A percentile compares a stretch with the other conserved stretches of the same genome.
Evolutionary conservation across 1,140 invertebrate genomes (phyloP).

Genomic region (Polypedilum pembai): DNA sequence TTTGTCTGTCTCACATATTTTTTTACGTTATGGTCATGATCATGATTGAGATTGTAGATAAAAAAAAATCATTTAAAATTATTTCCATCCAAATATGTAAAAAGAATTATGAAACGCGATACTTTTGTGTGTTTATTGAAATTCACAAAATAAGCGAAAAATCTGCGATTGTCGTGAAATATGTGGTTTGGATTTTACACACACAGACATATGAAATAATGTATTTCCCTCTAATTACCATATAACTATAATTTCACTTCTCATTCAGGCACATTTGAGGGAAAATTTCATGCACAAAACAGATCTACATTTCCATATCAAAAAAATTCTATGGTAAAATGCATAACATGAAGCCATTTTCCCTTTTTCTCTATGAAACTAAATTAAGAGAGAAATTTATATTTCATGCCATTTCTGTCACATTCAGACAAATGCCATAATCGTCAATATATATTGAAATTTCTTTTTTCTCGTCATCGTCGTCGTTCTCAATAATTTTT

Average conservation of each 20-base stretch:
- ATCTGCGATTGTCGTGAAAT: too few relatives aligned
- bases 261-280: background rate
- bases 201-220: background rate
- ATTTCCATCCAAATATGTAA: background rate
- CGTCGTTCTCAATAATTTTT: constrained; percentile 30
- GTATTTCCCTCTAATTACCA: background rate
- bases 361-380: background rate
- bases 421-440: background rate
- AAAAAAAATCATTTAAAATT: background rate
- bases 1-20: background rate
- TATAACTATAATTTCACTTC: background rate
- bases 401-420: constrained; percentile 6
- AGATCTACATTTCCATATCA: background rate
- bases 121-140: too few relatives aligned
- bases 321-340: constrained; percentile 6
- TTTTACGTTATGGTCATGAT: background rate
- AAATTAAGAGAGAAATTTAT: background rate
- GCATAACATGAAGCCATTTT: background rate
- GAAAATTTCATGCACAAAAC: background rate
- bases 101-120: too few relatives aligned
- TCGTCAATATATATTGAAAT: constrained; percentile 31
- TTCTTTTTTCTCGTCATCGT: constrained; percentile 17
- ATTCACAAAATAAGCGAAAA: too few relatives aligned
- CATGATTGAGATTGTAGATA: background rate
- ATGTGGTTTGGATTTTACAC: too few relatives aligned